Conservation (phyloP, 2,888 invertebrate species). For the Drosophila fulvimacula region DNA sequence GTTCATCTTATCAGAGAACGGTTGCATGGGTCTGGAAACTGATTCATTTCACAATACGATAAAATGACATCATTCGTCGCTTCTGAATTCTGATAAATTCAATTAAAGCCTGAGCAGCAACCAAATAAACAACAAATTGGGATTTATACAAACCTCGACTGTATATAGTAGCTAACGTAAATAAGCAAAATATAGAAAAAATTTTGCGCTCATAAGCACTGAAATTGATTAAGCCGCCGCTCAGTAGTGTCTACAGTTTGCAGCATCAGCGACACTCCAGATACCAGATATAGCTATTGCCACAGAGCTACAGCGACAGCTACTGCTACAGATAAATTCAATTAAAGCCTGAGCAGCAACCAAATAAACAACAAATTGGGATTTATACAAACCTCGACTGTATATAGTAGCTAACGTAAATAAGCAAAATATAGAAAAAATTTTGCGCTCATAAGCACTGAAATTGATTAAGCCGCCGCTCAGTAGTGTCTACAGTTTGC, state of each 20-base stretch:
- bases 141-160: slow-evolving; percentile 10
- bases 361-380: slow-evolving; percentile 8
- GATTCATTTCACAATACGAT: slow-evolving; percentile 9
- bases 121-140: slow-evolving; percentile 12
- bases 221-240: slow-evolving; percentile 38
- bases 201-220: slow-evolving; percentile 21
- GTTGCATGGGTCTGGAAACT: slow-evolving; percentile 1
- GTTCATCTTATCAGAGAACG: slow-evolving; percentile 4
- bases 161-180: slow-evolving; percentile 15
- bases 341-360: slow-evolving; percentile 13
- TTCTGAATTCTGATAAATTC: slow-evolving; percentile 2
- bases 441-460: slow-evolving; percentile 22
- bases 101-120: slow-evolving; percentile 11
- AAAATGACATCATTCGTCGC: slow-evolving; percentile 26
- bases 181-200: slow-evolving; percentile 27
- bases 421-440: slow-evolving; percentile 27
- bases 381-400: slow-evolving; percentile 11
- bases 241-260: slow-evolving; percentile 16
- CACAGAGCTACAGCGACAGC: slow-evolving; percentile 12
- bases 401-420: slow-evolving; percentile 16
- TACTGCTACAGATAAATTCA: slow-evolving; percentile 17
- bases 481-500: slow-evolving; percentile 13
- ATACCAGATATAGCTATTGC: slow-evolving; percentile 7
- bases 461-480: slow-evolving; percentile 39
- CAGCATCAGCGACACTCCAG: slow-evolving; percentile 21